A percentile compares a stretch with the other conserved stretches of the same genome.
Conservation (phyloP, 2,113 vertebrate species). For the Amphilophus citrinellus region DNA sequence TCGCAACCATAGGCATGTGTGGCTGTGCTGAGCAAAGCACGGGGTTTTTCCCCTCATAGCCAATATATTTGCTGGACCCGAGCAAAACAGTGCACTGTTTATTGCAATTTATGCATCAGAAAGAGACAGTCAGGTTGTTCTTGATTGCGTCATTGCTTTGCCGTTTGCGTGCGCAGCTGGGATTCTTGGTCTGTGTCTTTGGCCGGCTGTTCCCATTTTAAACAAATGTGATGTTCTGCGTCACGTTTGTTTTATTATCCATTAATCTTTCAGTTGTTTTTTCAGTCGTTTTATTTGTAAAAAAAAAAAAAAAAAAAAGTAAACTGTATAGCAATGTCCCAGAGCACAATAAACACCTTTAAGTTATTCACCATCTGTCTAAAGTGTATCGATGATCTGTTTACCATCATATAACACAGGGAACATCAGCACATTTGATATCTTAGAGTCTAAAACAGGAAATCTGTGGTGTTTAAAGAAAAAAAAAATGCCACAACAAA, state of each 20-base stretch:
- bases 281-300: background rate
- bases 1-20: background rate
- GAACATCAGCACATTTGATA: background rate
- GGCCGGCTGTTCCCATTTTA: background rate
- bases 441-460: background rate
- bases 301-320: background rate
- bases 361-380: background rate
- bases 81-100: background rate
- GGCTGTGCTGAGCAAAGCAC: background rate
- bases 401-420: background rate
- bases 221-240: background rate
- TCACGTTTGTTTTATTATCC: background rate
- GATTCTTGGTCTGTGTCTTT: background rate
- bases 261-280: background rate
- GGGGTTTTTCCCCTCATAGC: background rate
- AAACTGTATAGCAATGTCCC: background rate
- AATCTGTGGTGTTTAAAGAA: no score
- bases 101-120: background rate
- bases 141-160: background rate
- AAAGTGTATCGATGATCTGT: background rate
- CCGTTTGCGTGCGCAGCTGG: background rate
- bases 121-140: background rate
- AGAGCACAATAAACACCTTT: background rate
- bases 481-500: background rate
- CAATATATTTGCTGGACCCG: rapidly evolving